Evolutionary conservation across 2,888 invertebrate genomes (phyloP).

Genomic region (Agrilus mali): DNA sequence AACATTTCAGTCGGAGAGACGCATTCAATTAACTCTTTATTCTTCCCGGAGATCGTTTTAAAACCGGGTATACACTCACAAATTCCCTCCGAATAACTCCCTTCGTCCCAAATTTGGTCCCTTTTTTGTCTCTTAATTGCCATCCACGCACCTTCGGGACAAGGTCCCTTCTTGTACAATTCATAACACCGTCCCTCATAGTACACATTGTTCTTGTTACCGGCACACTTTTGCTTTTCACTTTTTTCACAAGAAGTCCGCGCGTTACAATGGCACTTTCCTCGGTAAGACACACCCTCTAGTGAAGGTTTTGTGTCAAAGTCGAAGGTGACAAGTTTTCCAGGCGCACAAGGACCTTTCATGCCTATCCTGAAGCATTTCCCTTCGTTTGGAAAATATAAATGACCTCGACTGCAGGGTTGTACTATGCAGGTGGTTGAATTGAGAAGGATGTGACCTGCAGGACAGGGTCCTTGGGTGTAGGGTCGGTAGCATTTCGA

Average conservation of each 20-base stretch:
- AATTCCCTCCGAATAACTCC: slow-evolving; percentile 18
- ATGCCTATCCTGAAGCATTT: slow-evolving; percentile 70
- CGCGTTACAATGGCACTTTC: slow-evolving; percentile 57
- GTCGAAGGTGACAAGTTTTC: slow-evolving; percentile 70
- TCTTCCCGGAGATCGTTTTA: slow-evolving; percentile 18
- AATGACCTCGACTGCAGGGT: slow-evolving; percentile 60
- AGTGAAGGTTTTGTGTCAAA: slow-evolving; percentile 63
- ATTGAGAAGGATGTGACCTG: slow-evolving; percentile 55
- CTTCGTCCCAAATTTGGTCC: slow-evolving; percentile 20
- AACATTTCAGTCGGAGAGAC: slow-evolving; percentile 49
- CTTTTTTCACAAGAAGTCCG: slow-evolving; percentile 14
- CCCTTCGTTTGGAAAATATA: slow-evolving; percentile 61
- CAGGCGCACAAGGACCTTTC: slow-evolving; percentile 58
- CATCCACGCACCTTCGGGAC: slow-evolving; percentile 57
- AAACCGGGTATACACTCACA: slow-evolving; percentile 59
- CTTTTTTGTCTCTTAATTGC: slow-evolving; percentile 40
- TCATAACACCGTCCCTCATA: slow-evolving; percentile 61
- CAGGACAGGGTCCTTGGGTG: slow-evolving; percentile 65
- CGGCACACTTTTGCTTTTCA: slow-evolving; percentile 18
- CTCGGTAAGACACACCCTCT: slow-evolving; percentile 73
- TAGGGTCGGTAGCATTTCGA: slow-evolving; percentile 65
- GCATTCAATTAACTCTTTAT: slow-evolving; percentile 35
- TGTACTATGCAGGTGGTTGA: slow-evolving; percentile 54
- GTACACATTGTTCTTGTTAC: slow-evolving; percentile 43
- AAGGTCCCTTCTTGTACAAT: slow-evolving; percentile 67